Percentiles rank a stretch among this genome's conserved stretches.
These are phyloP conservation scores for Drosophila seguyi DNA, from an alignment of 1,140 invertebrate genomes.

Conservation along the genomic window DNA sequence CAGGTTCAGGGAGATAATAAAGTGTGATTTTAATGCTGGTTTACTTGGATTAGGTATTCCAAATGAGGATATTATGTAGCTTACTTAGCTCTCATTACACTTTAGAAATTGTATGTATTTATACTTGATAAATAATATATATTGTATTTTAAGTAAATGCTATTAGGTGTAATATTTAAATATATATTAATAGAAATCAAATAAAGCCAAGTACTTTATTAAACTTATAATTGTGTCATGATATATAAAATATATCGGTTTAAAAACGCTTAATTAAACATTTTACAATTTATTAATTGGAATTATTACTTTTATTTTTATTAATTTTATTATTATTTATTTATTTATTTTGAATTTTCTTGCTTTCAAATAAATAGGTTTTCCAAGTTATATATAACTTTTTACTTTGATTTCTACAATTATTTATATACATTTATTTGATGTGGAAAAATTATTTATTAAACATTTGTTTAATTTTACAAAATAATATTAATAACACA, in stretches of 20 bases:
- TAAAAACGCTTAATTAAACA: no score
- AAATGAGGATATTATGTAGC: background rate
- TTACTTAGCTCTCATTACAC: background rate
- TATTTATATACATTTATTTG: background rate
- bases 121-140: background rate
- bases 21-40: slow-evolving; percentile 5
- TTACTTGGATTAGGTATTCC: background rate
- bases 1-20: background rate
- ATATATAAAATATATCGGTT: no score
- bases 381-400: background rate
- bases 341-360: no score
- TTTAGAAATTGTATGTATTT: background rate
- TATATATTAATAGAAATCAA: no score
- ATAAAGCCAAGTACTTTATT: no score
- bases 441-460: background rate
- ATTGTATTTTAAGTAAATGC: background rate
- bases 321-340: background rate
- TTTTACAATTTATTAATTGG: no score
- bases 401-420: background rate
- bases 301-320: no score
- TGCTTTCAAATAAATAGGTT: no score
- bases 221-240: no score
- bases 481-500: background rate
- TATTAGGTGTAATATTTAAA: no score
- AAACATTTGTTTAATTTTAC: no score